Base-by-base conservation (phyloP, 2,888 invertebrate species). In the Augochlorella aurata region DNA sequence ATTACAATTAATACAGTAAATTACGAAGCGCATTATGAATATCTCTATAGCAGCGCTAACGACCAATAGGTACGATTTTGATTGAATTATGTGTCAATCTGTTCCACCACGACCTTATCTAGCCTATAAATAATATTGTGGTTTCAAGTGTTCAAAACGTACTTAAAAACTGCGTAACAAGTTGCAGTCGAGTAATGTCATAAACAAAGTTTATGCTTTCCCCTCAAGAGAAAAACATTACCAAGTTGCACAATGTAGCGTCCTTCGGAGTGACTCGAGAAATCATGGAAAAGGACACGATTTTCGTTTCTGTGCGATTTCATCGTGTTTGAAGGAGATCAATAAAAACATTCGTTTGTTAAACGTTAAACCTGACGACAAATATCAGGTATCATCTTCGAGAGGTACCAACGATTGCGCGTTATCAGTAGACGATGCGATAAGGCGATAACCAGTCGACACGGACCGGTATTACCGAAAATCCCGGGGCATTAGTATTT, bases 391-490 rank as follows among this genome's bases (percentile, higher is more conserved):
- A 89, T 86, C 85, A 74, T 83, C 86, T 87, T 89, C 74, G 83
- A 86, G 80, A 87, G 86, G 58, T 77, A 81, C 78, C 72, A 80
- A 83, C 84, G 89, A 90, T 90, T 89, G 85, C 87, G 81, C 79
- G 85, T 90, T 90, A 90, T 90, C 90, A 85, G 83, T 79, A 69
- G 71, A 79, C 85, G 85, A 88, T 89, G 83, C 81, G 90, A 90
- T 91, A 90, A 91, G 83, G 79, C 86, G 91, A 91, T 91, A 90
- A 89, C 87, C 83, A 81, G 74, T 74, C 77, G 82, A 83, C 86
- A 89, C 78, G 81, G 71, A 65, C 85, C 79, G 87, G 87, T 89
- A 90, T 86, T 88, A 87, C 89, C 88, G 82, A 90, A 91, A 88
- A 89, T 87, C 84, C 82, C 67, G 69, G 67, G 68, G 49, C 63